Base-by-base conservation (phyloP, 2,797 vertebrate species). In the Champsocephalus esox region DNA sequence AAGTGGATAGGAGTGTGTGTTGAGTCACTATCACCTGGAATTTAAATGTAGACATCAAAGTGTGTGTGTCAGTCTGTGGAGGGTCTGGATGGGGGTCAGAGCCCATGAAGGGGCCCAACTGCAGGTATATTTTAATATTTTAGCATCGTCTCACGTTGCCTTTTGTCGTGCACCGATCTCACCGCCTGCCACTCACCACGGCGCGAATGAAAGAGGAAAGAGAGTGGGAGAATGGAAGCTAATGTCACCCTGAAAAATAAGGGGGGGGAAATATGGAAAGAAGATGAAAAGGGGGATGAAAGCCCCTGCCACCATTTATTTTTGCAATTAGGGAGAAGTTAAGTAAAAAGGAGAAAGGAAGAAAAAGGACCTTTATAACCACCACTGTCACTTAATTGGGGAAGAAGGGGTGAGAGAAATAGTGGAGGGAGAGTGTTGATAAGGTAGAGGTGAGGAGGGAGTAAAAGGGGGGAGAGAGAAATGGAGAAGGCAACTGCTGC, bases 61-160 rank as follows among this genome's bases (percentile, higher is more conserved):
- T 70, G 45, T 67, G 56, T 61, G 60, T 52, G 48, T 48, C 48
- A 46, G 32, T 63, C 34, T 48, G 58, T 21, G 43, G 8, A 46
- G 9, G 57, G 57, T 45, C 57, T 48, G n/a, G 44, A 32, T 76
- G 48, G 74, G 83, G 88, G 84, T 88, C 79, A 87, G 73, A 57
- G 51, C 65, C 52, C 55, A 59, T 12, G 77, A 83, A 88, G 88
- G 81, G 87, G 56, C 79, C 34, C 43, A 38, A 67, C 81, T 72
- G 82, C 67, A 70, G 82, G 84, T 55, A 73, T 50, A 94, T 94
- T 94, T 96, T 73, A 95, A 95, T 93, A 92, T 92, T 94, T 94
- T 50, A 92, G 75, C 81, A 82, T 77, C 55, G 81, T 91, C 91
- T 95, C 93, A 84, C 51, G 50, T 95, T 95, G 65, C 93, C 87